Conservation (phyloP, 2,888 invertebrate species). For the Drosophila mercatorum region DNA sequence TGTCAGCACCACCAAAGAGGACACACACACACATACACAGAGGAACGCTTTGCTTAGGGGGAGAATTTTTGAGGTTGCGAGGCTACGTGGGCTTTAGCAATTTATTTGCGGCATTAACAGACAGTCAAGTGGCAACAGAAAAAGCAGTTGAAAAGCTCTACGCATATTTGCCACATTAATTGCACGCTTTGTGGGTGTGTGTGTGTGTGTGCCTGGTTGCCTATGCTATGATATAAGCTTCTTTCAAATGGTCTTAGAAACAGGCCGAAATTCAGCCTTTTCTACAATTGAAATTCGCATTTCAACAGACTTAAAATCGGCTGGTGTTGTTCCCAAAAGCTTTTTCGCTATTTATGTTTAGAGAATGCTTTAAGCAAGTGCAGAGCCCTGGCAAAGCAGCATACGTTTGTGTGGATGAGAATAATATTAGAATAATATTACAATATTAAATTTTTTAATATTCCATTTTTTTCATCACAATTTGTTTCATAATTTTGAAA, state of each 20-base stretch:
- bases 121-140: conserved; percentile 65
- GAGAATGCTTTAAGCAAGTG: no score
- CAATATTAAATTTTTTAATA: no score
- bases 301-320: conserved; percentile 5
- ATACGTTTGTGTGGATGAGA: no score
- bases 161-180: conserved; percentile 66
- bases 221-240: conserved; percentile 20
- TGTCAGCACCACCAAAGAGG: conserved; percentile 18
- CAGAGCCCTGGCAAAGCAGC: no score
- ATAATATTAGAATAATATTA: no score
- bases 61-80: not conserved
- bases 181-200: conserved; percentile 34
- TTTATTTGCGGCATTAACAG: conserved; percentile 74
- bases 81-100: conserved; percentile 36
- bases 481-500: no score
- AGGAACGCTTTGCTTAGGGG: no score
- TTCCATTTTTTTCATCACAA: no score
- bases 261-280: conserved; percentile 4
- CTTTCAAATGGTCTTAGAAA: conserved; percentile 22
- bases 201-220: conserved; percentile 15
- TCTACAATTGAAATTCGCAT: conserved; percentile 28
- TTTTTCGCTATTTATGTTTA: not conserved
- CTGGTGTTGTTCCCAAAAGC: conserved; percentile 12
- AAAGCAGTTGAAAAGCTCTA: conserved; percentile 59
- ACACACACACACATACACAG: not conserved